Evolutionary conservation across 1,140 invertebrate species (phyloP).

Genomic region (Gonioctena quinquepunctata): DNA sequence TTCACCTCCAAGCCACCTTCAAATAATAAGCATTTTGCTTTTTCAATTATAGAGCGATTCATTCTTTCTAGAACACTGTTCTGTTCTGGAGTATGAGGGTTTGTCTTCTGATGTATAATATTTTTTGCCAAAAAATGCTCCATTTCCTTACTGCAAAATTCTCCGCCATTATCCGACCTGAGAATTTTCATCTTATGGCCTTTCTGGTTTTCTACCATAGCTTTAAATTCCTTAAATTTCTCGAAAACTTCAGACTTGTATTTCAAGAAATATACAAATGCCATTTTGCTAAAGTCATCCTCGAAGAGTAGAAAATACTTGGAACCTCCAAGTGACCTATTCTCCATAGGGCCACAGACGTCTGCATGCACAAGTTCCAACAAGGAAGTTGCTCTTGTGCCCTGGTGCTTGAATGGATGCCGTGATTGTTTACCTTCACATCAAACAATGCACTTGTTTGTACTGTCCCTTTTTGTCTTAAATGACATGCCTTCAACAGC

Average conservation of each 20-base stretch:
- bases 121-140: conserved; percentile 40
- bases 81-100: conserved; percentile 51
- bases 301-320: conserved; percentile 32
- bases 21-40: conserved; percentile 51
- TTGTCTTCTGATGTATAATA: conserved; percentile 49
- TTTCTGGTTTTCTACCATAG: conserved; percentile 18
- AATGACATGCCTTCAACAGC: not conserved
- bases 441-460: conserved; percentile 36
- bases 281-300: conserved; percentile 20
- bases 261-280: conserved; percentile 26
- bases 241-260: conserved; percentile 13
- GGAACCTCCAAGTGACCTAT: conserved; percentile 4
- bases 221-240: conserved; percentile 25
- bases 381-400: conserved; percentile 27
- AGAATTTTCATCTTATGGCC: conserved; percentile 18
- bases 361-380: conserved; percentile 45
- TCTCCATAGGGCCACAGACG: conserved; percentile 24
- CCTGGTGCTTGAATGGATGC: conserved; percentile 37
- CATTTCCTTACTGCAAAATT: conserved; percentile 45
- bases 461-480: conserved; percentile 10
- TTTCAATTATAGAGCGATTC: conserved; percentile 53
- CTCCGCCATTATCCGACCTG: conserved; percentile 26
- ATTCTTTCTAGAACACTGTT: conserved; percentile 56
- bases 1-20: conserved; percentile 40
- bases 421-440: conserved; percentile 46